Conservation (phyloP, 1,140 invertebrate genomes). For the Orchesella cincta region DNA sequence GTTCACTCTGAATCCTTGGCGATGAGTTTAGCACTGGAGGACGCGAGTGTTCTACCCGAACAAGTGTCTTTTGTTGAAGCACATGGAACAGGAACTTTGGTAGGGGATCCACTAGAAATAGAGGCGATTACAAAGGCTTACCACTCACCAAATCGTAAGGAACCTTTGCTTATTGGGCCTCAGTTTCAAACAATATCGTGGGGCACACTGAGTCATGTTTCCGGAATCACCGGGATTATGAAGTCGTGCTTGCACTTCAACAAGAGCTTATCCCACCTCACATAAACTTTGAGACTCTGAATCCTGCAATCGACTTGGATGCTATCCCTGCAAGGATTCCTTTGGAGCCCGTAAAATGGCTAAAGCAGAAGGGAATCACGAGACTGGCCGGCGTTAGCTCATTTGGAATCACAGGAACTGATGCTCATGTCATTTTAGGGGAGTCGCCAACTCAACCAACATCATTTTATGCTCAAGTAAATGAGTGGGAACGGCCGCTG, state of each 20-base stretch:
- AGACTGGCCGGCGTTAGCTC: slow-evolving; percentile 1
- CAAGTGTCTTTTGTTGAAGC: neutral
- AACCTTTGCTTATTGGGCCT: slow-evolving; percentile 63
- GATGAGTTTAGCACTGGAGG: neutral
- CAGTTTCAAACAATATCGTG: slow-evolving; percentile 68
- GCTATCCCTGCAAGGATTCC: neutral
- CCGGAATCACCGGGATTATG: slow-evolving; percentile 53
- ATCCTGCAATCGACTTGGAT: neutral
- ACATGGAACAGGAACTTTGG: slow-evolving; percentile 40
- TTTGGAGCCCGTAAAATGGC: neutral
- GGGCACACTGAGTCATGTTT: slow-evolving; percentile 66
- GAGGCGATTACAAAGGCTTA: slow-evolving; percentile 66
- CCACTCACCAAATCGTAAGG: slow-evolving; percentile 57
- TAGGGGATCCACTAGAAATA: slow-evolving; percentile 67
- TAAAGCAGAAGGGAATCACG: neutral
- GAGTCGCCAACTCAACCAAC: neutral
- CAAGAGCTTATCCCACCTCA: neutral
- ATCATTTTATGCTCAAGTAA: neutral
- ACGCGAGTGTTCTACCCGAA: neutral
- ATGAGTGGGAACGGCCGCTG: neutral
- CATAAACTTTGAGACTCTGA: neutral
- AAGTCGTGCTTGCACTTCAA: slow-evolving; percentile 13
- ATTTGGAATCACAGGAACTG: slow-evolving; percentile 16
- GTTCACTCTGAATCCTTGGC: neutral
- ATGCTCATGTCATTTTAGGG: neutral